These are phyloP conservation scores for Drosophila lacteicornis DNA, from an alignment of 1,140 invertebrate genomes.

Conservation along the genomic window DNA sequence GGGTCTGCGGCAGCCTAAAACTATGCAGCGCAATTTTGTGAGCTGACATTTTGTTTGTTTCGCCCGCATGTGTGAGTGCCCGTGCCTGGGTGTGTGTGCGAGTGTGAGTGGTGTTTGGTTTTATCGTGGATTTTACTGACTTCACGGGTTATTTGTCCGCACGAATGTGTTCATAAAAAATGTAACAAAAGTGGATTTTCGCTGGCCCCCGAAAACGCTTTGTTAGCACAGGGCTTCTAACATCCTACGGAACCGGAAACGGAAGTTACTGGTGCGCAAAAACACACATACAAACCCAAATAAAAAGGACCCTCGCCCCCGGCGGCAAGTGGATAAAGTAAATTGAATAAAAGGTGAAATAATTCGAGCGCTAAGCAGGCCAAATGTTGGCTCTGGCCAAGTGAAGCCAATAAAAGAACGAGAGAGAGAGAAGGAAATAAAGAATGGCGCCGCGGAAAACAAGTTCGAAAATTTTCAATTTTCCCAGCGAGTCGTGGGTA, in stretches of 20 bases:
- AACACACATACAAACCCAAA: constrained; percentile 18
- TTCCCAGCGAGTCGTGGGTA: constrained; percentile 37
- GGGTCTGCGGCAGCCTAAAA: constrained; percentile 65
- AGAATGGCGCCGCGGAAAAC: constrained; percentile 12
- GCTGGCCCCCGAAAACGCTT: constrained; percentile 45
- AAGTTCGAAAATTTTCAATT: constrained; percentile 34
- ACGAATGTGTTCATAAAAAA: constrained; percentile 79
- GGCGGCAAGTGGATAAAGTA: constrained; percentile 60
- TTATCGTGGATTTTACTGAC: constrained; percentile 78
- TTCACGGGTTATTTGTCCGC: constrained; percentile 78
- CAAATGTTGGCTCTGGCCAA: constrained; percentile 33
- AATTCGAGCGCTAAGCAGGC: constrained; percentile 67
- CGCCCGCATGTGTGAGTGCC: constrained; percentile 22
- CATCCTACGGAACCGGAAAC: constrained; percentile 51
- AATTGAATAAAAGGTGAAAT: constrained; percentile 80
- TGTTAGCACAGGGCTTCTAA: constrained; percentile 31
- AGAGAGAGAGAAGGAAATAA: constrained; percentile 3
- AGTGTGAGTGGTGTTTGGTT: constrained; percentile 51
- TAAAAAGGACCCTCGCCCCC: constrained; percentile 25
- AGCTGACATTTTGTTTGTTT: constrained; percentile 73
- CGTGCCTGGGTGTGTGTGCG: constrained; percentile 1
- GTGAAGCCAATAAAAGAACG: constrained; percentile 25
- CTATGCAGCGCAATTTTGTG: constrained; percentile 74
- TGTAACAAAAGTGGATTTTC: constrained; percentile 76
- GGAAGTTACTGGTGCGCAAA: constrained; percentile 53